These are phyloP conservation scores for Tryphoninae sp. DNA, from an alignment of 2,888 invertebrate species.

Conservation along the genomic window DNA sequence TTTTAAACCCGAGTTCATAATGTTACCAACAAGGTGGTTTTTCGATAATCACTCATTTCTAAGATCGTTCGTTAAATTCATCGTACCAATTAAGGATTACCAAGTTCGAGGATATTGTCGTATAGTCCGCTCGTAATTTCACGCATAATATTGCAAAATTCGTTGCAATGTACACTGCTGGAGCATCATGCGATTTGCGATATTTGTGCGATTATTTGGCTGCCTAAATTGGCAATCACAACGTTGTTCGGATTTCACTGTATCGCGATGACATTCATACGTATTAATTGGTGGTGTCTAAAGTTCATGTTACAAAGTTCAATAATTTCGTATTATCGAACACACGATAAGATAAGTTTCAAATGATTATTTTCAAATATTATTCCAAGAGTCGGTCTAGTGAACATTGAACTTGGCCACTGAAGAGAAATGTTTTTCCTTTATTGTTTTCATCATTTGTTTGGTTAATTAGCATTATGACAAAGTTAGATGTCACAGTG, in stretches of 20 bases:
- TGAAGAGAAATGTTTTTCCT: background rate
- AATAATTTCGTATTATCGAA: conserved; percentile 8
- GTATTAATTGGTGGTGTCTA: background rate
- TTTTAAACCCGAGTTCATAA: conserved; percentile 9
- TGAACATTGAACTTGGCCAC: background rate
- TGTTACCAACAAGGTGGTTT: conserved; percentile 4
- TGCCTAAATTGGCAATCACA: no score
- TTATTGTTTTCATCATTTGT: conserved; percentile 4
- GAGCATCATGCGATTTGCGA: background rate
- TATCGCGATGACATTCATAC: background rate
- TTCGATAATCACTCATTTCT: conserved; percentile 1
- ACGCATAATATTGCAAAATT: no score
- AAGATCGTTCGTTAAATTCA: conserved; percentile 16
- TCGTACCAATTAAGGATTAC: background rate
- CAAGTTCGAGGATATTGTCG: no score
- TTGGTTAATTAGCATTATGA: conserved; percentile 4
- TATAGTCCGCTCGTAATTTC: no score
- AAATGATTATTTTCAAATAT: background rate
- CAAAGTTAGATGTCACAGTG: conserved; percentile 1
- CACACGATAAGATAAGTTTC: conserved; percentile 16
- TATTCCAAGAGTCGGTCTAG: background rate
- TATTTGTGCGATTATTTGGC: background rate
- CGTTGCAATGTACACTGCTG: no score
- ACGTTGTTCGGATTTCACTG: background rate
- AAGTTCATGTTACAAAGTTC: background rate